A percentile compares a stretch with the other conserved stretches of the same genome.
These are phyloP conservation scores for Archilochus colubris DNA, from an alignment of 2,113 vertebrate genomes.

Conservation along the genomic window DNA sequence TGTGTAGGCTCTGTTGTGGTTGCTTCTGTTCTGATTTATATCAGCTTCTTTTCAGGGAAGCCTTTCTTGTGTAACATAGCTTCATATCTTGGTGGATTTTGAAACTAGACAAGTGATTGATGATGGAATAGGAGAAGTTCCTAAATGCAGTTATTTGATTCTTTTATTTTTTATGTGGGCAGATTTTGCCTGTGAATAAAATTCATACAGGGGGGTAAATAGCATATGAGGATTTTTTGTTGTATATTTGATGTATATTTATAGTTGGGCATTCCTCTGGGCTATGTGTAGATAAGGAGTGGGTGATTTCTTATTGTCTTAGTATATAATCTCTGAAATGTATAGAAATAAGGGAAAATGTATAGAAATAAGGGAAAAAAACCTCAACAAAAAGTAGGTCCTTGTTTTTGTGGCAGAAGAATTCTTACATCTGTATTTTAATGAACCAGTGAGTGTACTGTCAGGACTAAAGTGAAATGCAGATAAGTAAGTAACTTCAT, in stretches of 20 bases:
- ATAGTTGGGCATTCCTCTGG: background rate
- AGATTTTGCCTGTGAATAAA: background rate
- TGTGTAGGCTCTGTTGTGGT: slow-evolving; percentile 41
- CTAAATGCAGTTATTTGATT: background rate
- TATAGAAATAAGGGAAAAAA: background rate
- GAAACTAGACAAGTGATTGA: background rate
- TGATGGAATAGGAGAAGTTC: background rate
- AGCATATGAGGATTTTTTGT: background rate
- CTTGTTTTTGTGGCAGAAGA: background rate
- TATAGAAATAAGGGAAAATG: background rate
- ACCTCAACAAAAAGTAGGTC: accelerated
- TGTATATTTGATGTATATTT: background rate
- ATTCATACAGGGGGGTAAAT: background rate
- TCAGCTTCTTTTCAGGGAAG: slow-evolving; percentile 35
- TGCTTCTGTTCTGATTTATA: slow-evolving; percentile 37
- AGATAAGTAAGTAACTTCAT: background rate
- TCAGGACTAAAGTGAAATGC: background rate
- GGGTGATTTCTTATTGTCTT: background rate
- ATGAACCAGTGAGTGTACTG: background rate
- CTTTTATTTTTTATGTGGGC: background rate
- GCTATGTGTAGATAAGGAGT: background rate
- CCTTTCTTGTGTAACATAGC: slow-evolving; percentile 7
- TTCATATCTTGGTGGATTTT: background rate
- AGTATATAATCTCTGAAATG: background rate
- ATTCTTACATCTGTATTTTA: background rate